Base-by-base conservation (phyloP, 1,140 invertebrate species). In the Metaphire vulgaris region DNA sequence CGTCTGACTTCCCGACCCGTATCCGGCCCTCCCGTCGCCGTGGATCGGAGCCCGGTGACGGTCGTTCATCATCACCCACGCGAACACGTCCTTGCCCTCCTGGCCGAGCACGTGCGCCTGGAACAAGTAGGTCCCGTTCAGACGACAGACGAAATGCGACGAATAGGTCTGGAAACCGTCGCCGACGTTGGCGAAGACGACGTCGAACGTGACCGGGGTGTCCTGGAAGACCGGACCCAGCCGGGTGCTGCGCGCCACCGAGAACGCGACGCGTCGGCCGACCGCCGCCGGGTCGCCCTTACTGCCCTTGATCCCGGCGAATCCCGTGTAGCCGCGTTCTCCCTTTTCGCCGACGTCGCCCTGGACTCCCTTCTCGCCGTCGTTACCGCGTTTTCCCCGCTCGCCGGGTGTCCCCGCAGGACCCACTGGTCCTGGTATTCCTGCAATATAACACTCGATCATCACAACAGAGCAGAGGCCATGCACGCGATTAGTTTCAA, bases 61-160 rank as follows among this genome's bases (percentile, higher is more conserved):
- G 31, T 82, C 81, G 77, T 86, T 86, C n/a, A 84, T 74, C 84
- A 85, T 85, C 14, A 86, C 78, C 82, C 83, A 85, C 6, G 83
- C 85, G 71, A 82, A 83, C 1, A 83, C 84, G 69, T 85, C 82
- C 16, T 78, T 81, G 30, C 82, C 81, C 64, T 82, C 76, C 72
- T 83, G 83, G 65, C 84, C 80, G 31, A 86, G 72, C 14, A 86
- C 76, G 78, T 85, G 84, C 26, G 82, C 81, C 0, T 32, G 16
- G 76, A 86, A 86, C 15, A 85, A 66, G 77, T 85, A 86, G n/a
- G 85, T 85, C 56, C 85, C 85, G 41, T 86, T 86, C 6, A 81
- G 74, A 75, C 81, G 82, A 79, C 83, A 83, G 32, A 85, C 81
- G 78, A 86, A 86, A 72, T 85, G 83, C 12, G 85, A 86, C 14